These are phyloP conservation scores for Heterodera carotae DNA, from an alignment of 1,140 invertebrate species.

Conservation along the genomic window DNA sequence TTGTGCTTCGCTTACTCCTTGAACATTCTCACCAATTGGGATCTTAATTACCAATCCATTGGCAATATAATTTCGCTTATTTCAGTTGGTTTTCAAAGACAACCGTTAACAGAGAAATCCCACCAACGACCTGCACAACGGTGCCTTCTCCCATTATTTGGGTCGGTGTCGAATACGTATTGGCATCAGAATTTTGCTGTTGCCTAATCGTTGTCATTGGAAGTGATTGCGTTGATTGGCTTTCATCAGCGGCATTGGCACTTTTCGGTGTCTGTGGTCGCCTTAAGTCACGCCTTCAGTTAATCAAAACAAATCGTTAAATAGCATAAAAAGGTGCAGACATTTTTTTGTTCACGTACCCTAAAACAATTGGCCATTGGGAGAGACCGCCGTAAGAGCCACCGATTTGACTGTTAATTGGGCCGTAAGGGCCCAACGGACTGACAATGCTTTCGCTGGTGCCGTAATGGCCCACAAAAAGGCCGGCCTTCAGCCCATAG, in stretches of 20 bases:
- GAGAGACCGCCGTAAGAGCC: conserved; percentile 23
- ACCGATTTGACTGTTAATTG: conserved; percentile 19
- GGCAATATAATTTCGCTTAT: too few species aligned
- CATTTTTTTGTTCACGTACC: conserved; percentile 10
- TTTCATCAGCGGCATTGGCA: neutral
- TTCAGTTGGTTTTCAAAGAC: too few species aligned
- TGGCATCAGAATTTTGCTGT: neutral
- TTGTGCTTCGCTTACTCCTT: neutral
- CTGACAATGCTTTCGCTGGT: conserved; percentile 26
- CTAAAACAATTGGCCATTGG: conserved; percentile 21
- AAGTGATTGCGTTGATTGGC: neutral
- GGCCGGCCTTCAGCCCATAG: conserved; percentile 23
- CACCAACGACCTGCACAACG: conserved; percentile 11
- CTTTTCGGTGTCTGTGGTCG: neutral
- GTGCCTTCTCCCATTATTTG: conserved; percentile 16
- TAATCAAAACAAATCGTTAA: neutral
- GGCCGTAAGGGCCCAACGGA: conserved; percentile 22
- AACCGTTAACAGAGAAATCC: too few species aligned
- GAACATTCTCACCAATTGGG: conserved; percentile 1
- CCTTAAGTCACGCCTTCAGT: neutral
- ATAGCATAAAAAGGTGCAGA: neutral
- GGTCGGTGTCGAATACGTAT: neutral
- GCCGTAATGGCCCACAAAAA: conserved; percentile 28
- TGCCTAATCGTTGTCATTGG: neutral
- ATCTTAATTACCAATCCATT: neutral